phyloP scores from a whole-genome alignment of 2,113 vertebrate genomes.

The Climacteris rufus region DNA sequence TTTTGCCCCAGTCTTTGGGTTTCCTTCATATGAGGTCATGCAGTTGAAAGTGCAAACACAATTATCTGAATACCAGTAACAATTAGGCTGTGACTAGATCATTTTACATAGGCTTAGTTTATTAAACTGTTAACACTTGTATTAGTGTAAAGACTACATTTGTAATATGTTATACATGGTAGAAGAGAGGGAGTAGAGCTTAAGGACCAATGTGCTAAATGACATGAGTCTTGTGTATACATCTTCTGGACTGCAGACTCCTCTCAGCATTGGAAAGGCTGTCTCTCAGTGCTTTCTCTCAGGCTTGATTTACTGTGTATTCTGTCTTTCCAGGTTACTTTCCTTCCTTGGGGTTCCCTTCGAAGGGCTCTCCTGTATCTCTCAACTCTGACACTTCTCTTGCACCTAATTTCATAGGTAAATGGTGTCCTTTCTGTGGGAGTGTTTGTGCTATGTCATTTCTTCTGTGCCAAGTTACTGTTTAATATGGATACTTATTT shows the following conservation, averaged over 20 bases:
- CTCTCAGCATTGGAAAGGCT: background rate
- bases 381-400: constrained; percentile 85
- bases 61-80: background rate
- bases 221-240: background rate
- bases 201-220: background rate
- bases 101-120: background rate
- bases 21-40: background rate
- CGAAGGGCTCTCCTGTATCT: constrained; percentile 85
- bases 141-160: background rate
- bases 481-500: background rate
- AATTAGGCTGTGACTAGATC: background rate
- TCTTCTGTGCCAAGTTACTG: background rate
- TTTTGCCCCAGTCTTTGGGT: background rate
- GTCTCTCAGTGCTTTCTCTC: background rate
- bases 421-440: constrained; percentile 48
- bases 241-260: background rate
- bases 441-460: background rate
- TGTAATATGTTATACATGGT: background rate
- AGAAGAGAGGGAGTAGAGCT: background rate
- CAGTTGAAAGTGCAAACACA: background rate
- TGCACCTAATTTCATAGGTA: constrained; percentile 87
- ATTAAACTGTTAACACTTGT: background rate
- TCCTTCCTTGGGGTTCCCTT: constrained; percentile 87
- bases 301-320: constrained; percentile 39
- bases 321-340: constrained; percentile 88